phyloP scores from a whole-genome alignment of 37 sponge, comb jelly and placozoan genomes.

The Agelas oroides region DNA sequence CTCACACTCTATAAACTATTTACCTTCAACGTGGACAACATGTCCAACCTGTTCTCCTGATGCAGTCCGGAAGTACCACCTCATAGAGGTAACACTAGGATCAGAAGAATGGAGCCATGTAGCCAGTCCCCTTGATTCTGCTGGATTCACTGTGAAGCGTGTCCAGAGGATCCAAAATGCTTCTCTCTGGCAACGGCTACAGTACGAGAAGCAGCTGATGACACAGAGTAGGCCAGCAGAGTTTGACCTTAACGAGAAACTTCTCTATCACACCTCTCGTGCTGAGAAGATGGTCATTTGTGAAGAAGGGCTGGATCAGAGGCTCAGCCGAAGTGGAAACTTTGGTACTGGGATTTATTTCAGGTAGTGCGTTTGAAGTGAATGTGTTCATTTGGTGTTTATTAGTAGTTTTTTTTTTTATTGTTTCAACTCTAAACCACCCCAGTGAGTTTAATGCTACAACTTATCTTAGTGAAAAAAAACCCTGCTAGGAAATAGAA shows the following conservation, averaged over 20 bases:
- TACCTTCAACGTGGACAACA: constrained; percentile 20
- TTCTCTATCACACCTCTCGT: constrained; percentile 73
- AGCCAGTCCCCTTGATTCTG: not conserved
- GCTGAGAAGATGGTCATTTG: constrained; percentile 55
- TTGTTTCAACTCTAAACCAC: too few relatives aligned
- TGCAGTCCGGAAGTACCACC: constrained; percentile 18
- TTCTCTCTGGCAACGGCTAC: constrained; percentile 61
- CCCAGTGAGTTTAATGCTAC: too few relatives aligned
- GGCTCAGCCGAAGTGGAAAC: constrained; percentile 60
- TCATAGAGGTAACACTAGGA: constrained; percentile 25
- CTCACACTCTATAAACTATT: too few relatives aligned
- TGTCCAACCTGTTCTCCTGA: constrained; percentile 39
- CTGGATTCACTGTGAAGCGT: constrained; percentile 3
- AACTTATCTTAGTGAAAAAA: too few relatives aligned
- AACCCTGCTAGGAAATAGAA: too few relatives aligned
- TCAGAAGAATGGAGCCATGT: constrained; percentile 38
- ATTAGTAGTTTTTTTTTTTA: not conserved
- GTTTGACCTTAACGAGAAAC: constrained; percentile 54
- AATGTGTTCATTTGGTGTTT: not conserved
- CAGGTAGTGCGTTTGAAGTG: constrained; percentile 69
- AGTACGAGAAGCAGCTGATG: constrained; percentile 63
- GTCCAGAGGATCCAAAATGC: constrained; percentile 75
- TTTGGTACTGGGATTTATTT: constrained; percentile 88
- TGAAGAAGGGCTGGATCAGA: constrained; percentile 78
- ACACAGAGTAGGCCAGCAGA: constrained; percentile 2